These are phyloP conservation scores for Mionectes olivaceus DNA, from an alignment of 2,797 vertebrate species.

Conservation along the genomic window DNA sequence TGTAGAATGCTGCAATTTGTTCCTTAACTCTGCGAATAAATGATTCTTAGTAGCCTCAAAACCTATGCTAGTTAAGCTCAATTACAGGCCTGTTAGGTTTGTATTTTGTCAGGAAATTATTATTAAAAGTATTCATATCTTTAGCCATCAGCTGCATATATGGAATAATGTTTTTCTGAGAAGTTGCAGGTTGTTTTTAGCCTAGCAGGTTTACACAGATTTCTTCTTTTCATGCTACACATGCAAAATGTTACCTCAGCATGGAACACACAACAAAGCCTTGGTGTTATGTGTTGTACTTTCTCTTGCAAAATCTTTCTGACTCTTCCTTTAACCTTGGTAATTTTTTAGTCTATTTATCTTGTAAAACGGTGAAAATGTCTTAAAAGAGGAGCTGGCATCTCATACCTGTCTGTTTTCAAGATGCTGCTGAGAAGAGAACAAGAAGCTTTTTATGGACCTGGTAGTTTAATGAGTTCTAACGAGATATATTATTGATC, in stretches of 20 bases:
- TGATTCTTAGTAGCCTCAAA: not conserved
- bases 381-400: not conserved
- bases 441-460: not conserved
- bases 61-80: not conserved
- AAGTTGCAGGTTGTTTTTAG: conserved; percentile 20
- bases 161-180: not conserved
- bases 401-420: not conserved
- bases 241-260: conserved; percentile 10
- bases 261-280: not conserved
- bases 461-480: conserved; percentile 61
- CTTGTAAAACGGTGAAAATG: not conserved
- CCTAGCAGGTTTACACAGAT: conserved; percentile 1
- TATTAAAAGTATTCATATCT: not conserved
- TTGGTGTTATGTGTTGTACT: not conserved
- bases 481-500: not conserved
- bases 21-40: not conserved
- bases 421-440: conserved; percentile 18
- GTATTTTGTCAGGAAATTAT: not conserved
- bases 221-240: not conserved
- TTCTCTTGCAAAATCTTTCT: not conserved
- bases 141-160: not conserved
- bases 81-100: not conserved
- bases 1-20: not conserved
- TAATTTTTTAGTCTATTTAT: not conserved
- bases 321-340: not conserved